These are phyloP conservation scores for Puma concolor DNA, from an alignment of 2,113 vertebrate genomes.

Conservation along the genomic window DNA sequence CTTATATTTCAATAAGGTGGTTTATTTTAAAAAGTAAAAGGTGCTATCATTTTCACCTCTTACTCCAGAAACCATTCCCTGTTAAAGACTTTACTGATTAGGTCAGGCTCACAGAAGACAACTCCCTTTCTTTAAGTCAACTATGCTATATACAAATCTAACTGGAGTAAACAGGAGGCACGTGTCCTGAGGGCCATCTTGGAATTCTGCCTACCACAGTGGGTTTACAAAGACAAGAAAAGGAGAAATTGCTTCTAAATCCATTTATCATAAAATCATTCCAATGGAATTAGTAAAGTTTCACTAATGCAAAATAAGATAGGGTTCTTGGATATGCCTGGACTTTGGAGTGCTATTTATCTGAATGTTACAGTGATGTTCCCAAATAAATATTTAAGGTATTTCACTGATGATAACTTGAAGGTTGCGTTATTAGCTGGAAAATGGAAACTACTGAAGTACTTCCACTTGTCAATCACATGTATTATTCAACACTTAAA, in stretches of 20 bases:
- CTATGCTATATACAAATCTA: neutral
- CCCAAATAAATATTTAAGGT: slow-evolving; percentile 11
- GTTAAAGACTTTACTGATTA: neutral
- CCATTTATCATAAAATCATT: neutral
- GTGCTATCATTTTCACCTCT: neutral
- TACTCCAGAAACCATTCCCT: neutral
- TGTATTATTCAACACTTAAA: slow-evolving; percentile 80
- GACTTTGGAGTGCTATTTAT: neutral
- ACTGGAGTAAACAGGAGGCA: neutral
- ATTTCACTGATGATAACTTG: neutral
- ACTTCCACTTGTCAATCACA: slow-evolving; percentile 67
- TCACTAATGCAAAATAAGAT: neutral
- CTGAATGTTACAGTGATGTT: neutral
- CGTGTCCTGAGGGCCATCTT: neutral
- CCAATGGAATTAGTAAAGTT: neutral
- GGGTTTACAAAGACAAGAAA: neutral
- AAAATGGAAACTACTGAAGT: slow-evolving; percentile 74
- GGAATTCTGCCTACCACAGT: neutral
- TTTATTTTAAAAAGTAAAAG: neutral
- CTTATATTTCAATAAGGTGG: neutral
- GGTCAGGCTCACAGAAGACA: neutral
- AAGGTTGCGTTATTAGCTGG: slow-evolving; percentile 61
- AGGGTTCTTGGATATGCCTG: neutral
- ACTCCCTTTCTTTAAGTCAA: neutral
- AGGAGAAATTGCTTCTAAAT: neutral